Evolutionary conservation across 2,113 vertebrate genomes (phyloP), one percentile per base, ranked within the genome.

Genomic region (Larimichthys polyactis): DNA sequence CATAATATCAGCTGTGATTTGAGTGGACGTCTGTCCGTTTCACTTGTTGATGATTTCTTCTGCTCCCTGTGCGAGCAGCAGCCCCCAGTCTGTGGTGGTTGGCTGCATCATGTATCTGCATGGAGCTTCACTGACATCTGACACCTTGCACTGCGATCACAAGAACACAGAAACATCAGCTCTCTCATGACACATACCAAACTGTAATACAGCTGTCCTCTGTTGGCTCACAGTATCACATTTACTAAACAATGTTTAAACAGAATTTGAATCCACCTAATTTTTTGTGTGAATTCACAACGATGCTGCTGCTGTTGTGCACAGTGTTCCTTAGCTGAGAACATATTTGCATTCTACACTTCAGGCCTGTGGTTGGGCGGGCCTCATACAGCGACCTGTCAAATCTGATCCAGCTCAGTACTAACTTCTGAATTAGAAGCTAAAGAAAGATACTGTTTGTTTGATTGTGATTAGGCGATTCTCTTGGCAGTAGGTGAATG

Each of bases 1-100:
- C 17, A 59, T 29, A 5, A 48, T 63, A 10, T 29, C 17, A 62
- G 58, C 68, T 43, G 32, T 55, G 58, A 65, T 88, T 65, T 71
- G 64, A 55, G 17, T 32, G 55, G 46, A 64, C 20, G 14, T 54
- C 57, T 62, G 58, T 62, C 54, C 8, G 32, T 46, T 75, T 0
- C 5, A 15, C n/a, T 46, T 60, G 43, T 68, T 44, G 1, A 40
- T 17, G n/a, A 55, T 64, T 57, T 51, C 19, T 11, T 27, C 29
- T 19, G 29, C 58, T 46, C 63, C 11, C 0, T 55, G 54, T 70
- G n/a, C 60, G 32, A 60, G 44, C 46, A 52, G 60, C 29, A 7
- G 19, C 40, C 12, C 24, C 5, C 44, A 7, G 36, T 29, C 22
- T 29, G 8, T 12, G 58, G 27, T 48, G 32, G 36, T 51, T 43